Percentiles rank a stretch among this genome's conserved stretches.
Conservation (phyloP, 2,888 invertebrate species). For the Spicauda simplicius region DNA sequence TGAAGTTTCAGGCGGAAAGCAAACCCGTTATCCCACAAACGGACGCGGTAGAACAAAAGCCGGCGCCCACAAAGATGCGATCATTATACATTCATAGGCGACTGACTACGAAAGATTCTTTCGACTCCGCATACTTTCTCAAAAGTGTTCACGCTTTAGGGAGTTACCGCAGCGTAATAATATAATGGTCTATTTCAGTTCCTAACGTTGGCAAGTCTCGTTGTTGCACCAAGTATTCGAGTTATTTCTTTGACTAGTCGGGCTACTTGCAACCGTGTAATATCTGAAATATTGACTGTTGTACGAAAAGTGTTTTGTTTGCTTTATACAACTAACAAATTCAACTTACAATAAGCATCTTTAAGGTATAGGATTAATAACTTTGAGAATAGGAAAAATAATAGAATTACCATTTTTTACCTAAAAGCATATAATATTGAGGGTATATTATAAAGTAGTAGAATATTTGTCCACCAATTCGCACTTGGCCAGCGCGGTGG, state of each 20-base stretch:
- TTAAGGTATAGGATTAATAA: too few species aligned
- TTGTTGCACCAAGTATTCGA: slow-evolving; percentile 12
- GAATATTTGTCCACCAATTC: too few species aligned
- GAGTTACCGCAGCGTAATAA: slow-evolving; percentile 73
- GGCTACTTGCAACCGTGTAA: neutral
- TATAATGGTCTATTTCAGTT: slow-evolving; percentile 67
- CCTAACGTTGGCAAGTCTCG: slow-evolving; percentile 15
- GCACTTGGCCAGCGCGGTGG: too few species aligned
- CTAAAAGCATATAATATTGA: too few species aligned
- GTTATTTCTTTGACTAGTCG: slow-evolving; percentile 5
- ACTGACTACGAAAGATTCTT: slow-evolving; percentile 70
- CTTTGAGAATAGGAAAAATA: too few species aligned
- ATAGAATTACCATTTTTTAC: too few species aligned
- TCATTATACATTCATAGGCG: slow-evolving; percentile 82
- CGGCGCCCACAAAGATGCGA: slow-evolving; percentile 49
- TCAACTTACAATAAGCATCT: too few species aligned
- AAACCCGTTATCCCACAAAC: slow-evolving; percentile 34
- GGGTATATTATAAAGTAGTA: too few species aligned
- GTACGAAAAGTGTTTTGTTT: neutral
- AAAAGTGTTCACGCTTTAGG: slow-evolving; percentile 65
- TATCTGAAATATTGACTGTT: neutral
- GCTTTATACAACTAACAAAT: too few species aligned
- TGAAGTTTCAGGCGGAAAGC: slow-evolving; percentile 32
- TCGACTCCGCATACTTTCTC: slow-evolving; percentile 61
- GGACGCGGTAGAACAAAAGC: slow-evolving; percentile 45